Evolutionary conservation across 2,113 vertebrate species (phyloP), one percentile per base, ranked within the genome.

Genomic region (Eptatretus burgeri): DNA sequence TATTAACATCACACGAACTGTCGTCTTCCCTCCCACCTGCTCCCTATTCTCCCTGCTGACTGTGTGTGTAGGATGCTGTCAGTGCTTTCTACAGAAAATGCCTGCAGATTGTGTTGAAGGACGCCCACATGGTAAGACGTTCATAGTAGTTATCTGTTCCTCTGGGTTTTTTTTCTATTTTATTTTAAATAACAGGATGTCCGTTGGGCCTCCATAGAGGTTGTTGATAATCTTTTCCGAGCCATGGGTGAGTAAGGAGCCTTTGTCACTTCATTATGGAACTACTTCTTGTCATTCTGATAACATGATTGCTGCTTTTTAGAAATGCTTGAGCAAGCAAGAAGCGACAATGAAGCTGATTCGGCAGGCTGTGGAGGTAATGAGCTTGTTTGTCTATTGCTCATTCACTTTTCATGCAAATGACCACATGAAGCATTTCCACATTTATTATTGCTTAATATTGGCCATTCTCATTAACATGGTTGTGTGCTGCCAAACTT

Each of bases 331-430:
- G 66, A 79, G 81, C 13, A 88, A 83, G 71, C 85, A 94, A 74
- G 86, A 91, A 69, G 72, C 80, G 63, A 86, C 93, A 75, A 88
- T 94, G 84, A 82, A 75, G 66, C 72, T 94, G 62, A 82, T 95
- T 69, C 93, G 95, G 68, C 86, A 98, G 75, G 85, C 89, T 1
- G 89, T 95, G 51, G 91, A 95, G 80, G 91, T 96, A 73, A 74
- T 77, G 64, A 62, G 62, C 11, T 2, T 66, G 52, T 27, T n/a
- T n/a, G n/a, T n/a, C 52, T 64, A 62, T 66, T 50, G 68, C 52
- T 65, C 63, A 2, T 5, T 66, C 13, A 18, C 51, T 19, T 51
- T 20, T 11, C 19, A 16, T 63, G 17, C 19, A 65, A 17, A 27
- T 17, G 13, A 51, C 17, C 63, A 19, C 49, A 8, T 14, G 27